These are phyloP conservation scores for Notothenia coriiceps DNA, from an alignment of 2,113 vertebrate genomes.

Conservation along the genomic window DNA sequence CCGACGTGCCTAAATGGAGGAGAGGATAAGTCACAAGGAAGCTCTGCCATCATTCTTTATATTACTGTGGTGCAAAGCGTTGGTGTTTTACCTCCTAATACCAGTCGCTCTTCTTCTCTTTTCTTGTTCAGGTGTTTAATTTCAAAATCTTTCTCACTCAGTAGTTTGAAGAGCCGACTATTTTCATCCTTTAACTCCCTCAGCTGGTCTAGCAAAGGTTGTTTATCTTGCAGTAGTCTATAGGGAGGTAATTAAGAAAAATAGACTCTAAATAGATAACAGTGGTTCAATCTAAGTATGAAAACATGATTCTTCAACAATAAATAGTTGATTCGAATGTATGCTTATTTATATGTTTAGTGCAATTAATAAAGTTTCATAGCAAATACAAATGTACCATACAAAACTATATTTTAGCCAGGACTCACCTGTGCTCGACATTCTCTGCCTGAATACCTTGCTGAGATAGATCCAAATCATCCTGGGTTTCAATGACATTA, in stretches of 20 bases:
- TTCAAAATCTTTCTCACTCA: conserved; percentile 93
- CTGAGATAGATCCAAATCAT: conserved; percentile 77
- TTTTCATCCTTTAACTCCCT: conserved; percentile 91
- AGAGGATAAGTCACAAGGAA: conserved; percentile 7
- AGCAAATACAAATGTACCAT: background rate
- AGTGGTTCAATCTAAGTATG: background rate
- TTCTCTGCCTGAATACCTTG: conserved; percentile 46
- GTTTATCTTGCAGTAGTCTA: conserved; percentile 71
- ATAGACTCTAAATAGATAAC: background rate
- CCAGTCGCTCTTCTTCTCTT: conserved; percentile 86
- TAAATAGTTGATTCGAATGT: background rate
- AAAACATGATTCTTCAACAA: background rate
- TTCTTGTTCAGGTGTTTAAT: conserved; percentile 90
- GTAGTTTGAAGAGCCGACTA: conserved; percentile 89
- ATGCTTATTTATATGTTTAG: background rate
- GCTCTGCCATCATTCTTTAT: background rate
- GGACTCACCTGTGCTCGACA: conserved; percentile 80
- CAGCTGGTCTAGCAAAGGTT: conserved; percentile 81
- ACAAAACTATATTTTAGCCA: background rate
- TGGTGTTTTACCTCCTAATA: conserved; percentile 85
- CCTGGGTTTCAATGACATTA: background rate
- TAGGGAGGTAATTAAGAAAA: background rate
- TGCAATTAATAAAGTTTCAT: background rate
- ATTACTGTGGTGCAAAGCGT: background rate
- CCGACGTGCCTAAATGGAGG: conserved; percentile 81